These are phyloP conservation scores for Cladorhizidae sp. DNA, from an alignment of 37 sponge, comb jelly and placozoan genomes.

Conservation along the genomic window DNA sequence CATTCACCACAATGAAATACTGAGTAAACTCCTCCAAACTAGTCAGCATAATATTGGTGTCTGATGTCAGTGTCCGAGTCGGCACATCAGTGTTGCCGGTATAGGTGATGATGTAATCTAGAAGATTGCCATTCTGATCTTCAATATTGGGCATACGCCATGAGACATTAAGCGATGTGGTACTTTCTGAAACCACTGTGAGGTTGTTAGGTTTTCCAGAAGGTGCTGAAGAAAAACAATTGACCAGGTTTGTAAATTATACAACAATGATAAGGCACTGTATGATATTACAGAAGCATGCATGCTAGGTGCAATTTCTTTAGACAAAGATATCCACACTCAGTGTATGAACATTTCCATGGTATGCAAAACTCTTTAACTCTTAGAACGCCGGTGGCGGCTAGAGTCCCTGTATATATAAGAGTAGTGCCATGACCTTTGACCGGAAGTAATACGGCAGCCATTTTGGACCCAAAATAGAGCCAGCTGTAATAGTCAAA, in stretches of 20 bases:
- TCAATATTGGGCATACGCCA: conserved; percentile 23
- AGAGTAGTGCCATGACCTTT: too few species aligned
- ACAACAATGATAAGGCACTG: neutral
- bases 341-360: too few species aligned
- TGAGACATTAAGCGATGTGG: neutral
- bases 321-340: too few species aligned
- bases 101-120: conserved; percentile 8
- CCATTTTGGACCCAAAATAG: too few species aligned
- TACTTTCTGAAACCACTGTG: neutral
- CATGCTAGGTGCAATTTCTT: too few species aligned
- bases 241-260: neutral
- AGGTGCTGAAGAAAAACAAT: conserved; percentile 6
- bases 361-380: too few species aligned
- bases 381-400: too few species aligned
- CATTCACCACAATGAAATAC: conserved; percentile 40
- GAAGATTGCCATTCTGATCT: conserved; percentile 1
- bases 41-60: neutral
- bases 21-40: conserved; percentile 36
- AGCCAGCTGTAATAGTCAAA: too few species aligned
- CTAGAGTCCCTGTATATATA: too few species aligned
- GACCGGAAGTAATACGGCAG: too few species aligned
- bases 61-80: neutral
- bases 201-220: conserved; percentile 13
- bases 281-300: too few species aligned
- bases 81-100: neutral